These are phyloP conservation scores for Campylomormyrus tamandua DNA, from an alignment of 2,113 vertebrate genomes.

Conservation along the genomic window DNA sequence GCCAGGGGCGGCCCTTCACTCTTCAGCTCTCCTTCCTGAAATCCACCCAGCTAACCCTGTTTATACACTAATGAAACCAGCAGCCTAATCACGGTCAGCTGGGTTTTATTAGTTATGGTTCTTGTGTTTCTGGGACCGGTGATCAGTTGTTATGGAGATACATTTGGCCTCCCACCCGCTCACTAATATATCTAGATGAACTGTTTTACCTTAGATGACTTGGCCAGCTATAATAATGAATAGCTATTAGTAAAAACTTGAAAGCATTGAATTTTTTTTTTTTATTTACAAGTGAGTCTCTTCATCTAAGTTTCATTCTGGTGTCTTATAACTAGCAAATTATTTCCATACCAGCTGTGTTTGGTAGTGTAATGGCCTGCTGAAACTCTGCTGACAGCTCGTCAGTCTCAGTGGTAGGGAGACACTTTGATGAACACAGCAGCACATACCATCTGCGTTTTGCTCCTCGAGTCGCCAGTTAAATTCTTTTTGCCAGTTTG, in stretches of 20 bases:
- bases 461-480: not conserved
- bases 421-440: not conserved
- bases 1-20: not conserved
- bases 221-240: not conserved
- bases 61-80: not conserved
- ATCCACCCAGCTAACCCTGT: not conserved
- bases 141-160: not conserved
- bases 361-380: not conserved
- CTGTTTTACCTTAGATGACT: not conserved
- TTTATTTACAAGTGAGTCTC: not conserved
- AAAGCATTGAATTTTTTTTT: not conserved
- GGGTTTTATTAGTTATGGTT: not conserved
- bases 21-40: not conserved
- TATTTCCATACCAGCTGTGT: not conserved
- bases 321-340: not conserved
- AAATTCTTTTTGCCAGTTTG: not conserved
- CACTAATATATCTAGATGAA: not conserved
- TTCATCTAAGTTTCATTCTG: not conserved
- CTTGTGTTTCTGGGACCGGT: not conserved
- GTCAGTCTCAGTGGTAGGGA: not conserved
- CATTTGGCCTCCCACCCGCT: not conserved
- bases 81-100: not conserved
- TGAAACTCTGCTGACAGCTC: not conserved
- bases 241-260: not conserved
- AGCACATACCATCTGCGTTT: not conserved